These are phyloP conservation scores for Cnemophilus loriae DNA, from an alignment of 2,113 vertebrate genomes.

Conservation along the genomic window DNA sequence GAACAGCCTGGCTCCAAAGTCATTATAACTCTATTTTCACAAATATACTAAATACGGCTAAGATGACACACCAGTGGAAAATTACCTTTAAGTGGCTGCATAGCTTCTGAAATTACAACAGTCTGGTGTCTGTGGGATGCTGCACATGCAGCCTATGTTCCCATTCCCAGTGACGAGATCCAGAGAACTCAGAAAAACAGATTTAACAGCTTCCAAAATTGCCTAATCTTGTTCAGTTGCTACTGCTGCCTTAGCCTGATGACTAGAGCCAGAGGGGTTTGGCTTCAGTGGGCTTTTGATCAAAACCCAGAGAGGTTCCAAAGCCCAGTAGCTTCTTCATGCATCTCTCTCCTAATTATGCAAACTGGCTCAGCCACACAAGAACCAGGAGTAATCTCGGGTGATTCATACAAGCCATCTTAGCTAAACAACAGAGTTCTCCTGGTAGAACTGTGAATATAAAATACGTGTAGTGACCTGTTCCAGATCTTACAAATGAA, in stretches of 20 bases:
- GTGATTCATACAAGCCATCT: background rate
- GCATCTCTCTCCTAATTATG: background rate
- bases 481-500: conserved; percentile 11
- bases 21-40: background rate
- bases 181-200: background rate
- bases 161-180: background rate
- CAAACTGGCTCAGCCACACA: conserved; percentile 12
- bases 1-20: background rate
- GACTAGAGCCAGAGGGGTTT: background rate
- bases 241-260: background rate
- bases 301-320: conserved; percentile 7
- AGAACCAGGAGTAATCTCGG: background rate
- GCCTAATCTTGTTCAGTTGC: background rate
- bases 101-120: background rate
- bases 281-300: conserved; percentile 23
- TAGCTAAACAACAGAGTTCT: background rate
- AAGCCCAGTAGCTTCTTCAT: background rate
- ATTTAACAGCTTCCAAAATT: background rate
- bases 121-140: accelerated
- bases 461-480: conserved; percentile 31
- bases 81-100: background rate
- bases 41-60: background rate
- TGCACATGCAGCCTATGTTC: background rate
- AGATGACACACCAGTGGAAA: background rate
- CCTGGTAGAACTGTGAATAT: background rate